A percentile compares a stretch with the other conserved stretches of the same genome.
phyloP scores from a whole-genome alignment of 2,113 vertebrate species.

The Rhipidura dahli region DNA sequence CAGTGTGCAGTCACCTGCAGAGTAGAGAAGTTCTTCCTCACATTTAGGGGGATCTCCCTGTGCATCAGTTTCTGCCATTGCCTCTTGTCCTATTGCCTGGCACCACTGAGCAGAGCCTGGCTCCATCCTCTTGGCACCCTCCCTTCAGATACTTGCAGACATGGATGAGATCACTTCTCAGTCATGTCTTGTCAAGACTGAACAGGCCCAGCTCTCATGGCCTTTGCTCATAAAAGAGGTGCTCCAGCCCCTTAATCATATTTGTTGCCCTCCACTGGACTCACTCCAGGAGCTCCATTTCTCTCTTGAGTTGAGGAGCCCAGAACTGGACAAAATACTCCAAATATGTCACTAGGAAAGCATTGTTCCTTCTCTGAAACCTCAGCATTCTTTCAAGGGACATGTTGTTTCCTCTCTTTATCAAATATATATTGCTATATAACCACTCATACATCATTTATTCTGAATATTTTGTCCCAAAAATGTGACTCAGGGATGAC shows the following conservation, averaged over 20 bases:
- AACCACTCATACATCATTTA: background rate
- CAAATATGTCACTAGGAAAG: background rate
- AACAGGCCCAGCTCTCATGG: background rate
- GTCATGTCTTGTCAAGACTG: background rate
- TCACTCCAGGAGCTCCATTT: background rate
- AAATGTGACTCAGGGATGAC: background rate
- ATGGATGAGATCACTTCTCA: background rate
- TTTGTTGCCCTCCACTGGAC: background rate
- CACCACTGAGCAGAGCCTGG: background rate
- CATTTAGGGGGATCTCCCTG: background rate
- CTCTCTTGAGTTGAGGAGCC: background rate
- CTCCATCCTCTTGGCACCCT: background rate
- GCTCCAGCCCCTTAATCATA: background rate
- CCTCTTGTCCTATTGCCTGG: background rate
- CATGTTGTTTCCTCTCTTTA: background rate
- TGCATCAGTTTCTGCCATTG: background rate
- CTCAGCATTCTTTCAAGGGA: background rate
- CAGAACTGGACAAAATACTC: background rate
- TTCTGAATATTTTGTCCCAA: background rate
- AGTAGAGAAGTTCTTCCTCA: background rate
- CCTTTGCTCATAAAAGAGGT: background rate
- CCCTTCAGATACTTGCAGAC: no score
- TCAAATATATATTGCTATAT: background rate
- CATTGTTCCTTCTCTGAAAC: background rate
- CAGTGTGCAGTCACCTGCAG: accelerated